A percentile compares a stretch with the other conserved stretches of the same genome.
phyloP scores from a whole-genome alignment of 2,888 invertebrate genomes.

The Andrena chrysosceles region DNA sequence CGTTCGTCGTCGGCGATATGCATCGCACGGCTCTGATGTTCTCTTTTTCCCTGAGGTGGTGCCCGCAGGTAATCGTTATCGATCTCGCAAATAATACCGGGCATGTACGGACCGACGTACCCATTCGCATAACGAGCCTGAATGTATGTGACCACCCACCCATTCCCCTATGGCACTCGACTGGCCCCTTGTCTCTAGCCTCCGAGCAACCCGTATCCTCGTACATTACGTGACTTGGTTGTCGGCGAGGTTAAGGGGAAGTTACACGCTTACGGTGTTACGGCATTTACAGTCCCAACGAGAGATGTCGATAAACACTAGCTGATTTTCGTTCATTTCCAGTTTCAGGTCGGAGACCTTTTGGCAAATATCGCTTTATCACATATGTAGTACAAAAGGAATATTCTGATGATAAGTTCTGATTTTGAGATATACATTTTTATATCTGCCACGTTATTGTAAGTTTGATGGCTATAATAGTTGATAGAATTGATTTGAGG shows the following conservation, averaged over 20 bases:
- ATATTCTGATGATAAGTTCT: neutral
- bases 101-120: slow-evolving; percentile 64
- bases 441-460: no score
- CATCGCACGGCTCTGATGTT: slow-evolving; percentile 62
- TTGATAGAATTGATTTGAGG: no score
- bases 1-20: slow-evolving; percentile 54
- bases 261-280: slow-evolving; percentile 55
- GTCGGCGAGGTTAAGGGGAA: slow-evolving; percentile 57
- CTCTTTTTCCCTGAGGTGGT: slow-evolving; percentile 43
- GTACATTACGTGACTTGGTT: slow-evolving; percentile 66
- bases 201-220: slow-evolving; percentile 26
- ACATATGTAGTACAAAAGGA: neutral
- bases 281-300: slow-evolving; percentile 27
- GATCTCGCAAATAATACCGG: slow-evolving; percentile 74
- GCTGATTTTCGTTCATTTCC: neutral
- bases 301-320: slow-evolving; percentile 21
- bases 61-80: slow-evolving; percentile 70
- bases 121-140: slow-evolving; percentile 69
- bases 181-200: slow-evolving; percentile 43
- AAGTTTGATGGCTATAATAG: no score
- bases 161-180: slow-evolving; percentile 11
- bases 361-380: neutral
- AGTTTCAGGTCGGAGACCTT: neutral
- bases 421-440: no score
- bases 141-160: slow-evolving; percentile 54